Percentiles rank a stretch among this genome's conserved stretches.
Evolutionary conservation across 2,888 invertebrate species (phyloP).

Genomic region (Drosophila stalkeri): DNA sequence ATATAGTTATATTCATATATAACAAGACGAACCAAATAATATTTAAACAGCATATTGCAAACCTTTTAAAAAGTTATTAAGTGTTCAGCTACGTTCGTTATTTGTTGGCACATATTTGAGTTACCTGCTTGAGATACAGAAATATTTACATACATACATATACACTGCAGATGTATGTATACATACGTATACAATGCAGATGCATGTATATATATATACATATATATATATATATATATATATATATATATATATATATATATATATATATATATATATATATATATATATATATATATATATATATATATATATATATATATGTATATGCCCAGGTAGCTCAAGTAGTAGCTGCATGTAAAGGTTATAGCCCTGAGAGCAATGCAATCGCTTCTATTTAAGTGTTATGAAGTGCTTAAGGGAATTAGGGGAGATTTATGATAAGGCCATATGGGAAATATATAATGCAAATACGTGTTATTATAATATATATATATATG

Average conservation of each 20-base stretch:
- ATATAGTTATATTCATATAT: constrained; percentile 6
- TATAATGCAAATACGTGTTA: too few species aligned
- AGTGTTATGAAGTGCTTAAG: not conserved
- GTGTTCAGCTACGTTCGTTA: constrained; percentile 40
- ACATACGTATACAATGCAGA: too few species aligned
- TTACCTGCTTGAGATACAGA: constrained; percentile 33
- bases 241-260: not conserved
- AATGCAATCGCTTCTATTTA: not conserved
- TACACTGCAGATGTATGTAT: constrained; percentile 1
- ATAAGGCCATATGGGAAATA: not conserved
- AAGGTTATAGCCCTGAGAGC: constrained; percentile 16
- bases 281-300: too few species aligned
- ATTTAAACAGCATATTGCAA: constrained; percentile 71
- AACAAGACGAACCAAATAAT: constrained; percentile 53
- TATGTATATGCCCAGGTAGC: constrained; percentile 16
- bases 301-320: not conserved
- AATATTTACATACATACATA: constrained; percentile 5
- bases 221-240: not conserved
- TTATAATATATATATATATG: not conserved
- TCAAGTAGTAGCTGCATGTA: constrained; percentile 25
- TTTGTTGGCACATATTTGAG: constrained; percentile 54
- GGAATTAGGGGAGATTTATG: not conserved
- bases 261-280: not conserved
- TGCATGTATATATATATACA: too few species aligned
- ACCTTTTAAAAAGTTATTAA: constrained; percentile 69